A percentile compares a stretch with the other conserved stretches of the same genome.
Evolutionary conservation across 2,888 invertebrate species (phyloP).

Genomic region (Omphaloscelis lunosa): DNA sequence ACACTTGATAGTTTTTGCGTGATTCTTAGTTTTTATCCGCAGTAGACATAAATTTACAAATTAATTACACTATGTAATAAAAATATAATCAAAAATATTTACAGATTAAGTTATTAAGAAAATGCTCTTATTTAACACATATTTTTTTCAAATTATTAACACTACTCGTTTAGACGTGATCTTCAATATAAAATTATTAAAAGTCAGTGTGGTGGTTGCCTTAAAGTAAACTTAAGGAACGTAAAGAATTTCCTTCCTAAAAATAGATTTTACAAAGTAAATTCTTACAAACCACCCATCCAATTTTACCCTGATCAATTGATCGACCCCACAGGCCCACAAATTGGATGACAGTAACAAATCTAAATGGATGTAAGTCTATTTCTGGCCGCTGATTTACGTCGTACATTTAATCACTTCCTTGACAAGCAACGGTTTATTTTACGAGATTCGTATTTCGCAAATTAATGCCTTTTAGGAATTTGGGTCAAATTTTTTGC

Average conservation of each 20-base stretch:
- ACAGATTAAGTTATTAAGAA: no score
- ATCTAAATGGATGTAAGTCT: conserved; percentile 46
- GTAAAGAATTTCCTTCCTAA: background rate
- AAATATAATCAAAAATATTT: no score
- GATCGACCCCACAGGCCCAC: conserved; percentile 11
- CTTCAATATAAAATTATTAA: no score
- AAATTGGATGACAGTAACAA: conserved; percentile 55
- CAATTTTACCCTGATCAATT: conserved; percentile 18
- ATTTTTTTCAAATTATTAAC: no score
- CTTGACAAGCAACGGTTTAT: conserved; percentile 66
- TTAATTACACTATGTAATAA: no score
- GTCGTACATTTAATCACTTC: conserved; percentile 65
- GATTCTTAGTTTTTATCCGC: no score
- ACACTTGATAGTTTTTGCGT: no score
- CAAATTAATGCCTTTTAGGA: conserved; percentile 62
- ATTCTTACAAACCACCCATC: background rate
- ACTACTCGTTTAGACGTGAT: no score
- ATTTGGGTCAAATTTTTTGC: conserved; percentile 58
- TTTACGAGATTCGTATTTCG: conserved; percentile 65
- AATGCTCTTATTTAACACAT: no score
- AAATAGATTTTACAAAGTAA: background rate
- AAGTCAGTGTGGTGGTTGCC: no score
- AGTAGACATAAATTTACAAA: no score
- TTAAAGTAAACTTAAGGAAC: background rate
- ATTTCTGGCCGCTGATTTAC: conserved; percentile 65